Evolutionary conservation across 2,113 vertebrate species (phyloP), one percentile per base, ranked within the genome.

Genomic region (Dermatemys mawii): DNA sequence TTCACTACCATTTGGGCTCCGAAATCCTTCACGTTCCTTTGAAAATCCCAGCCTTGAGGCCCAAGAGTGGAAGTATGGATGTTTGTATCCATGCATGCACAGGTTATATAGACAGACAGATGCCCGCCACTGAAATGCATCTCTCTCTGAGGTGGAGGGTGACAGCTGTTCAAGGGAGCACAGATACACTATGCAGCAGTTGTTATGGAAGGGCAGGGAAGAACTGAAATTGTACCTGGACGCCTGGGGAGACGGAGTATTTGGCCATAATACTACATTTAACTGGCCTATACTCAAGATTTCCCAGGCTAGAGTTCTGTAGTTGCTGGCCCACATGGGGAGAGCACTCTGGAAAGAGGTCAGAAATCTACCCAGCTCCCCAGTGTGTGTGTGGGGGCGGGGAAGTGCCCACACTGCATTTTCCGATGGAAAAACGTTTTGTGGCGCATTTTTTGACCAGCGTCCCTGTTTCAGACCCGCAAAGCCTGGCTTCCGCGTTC

Each of bases 11-110:
- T 29, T 14, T 53, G 27, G n/a, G 22, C 4, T 84, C 27, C 14
- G 11, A 88, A 84, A 90, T 38, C n/a, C 63, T 70, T 70, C 35
- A n/a, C 3, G 17, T 19, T 70, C 6, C 27, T 93, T 78, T 60
- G 19, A 86, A 89, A 81, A 2, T 10, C 16, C 9, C 5, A 87
- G 11, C 41, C 2, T 35, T 0, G 0, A 17, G 7, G 21, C 82
- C 3, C 51, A 78, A 0, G 1, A 5, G 49, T 49, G 46, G 5
- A 46, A 27, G 76, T 17, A 21, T n/a, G 35, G 8, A n/a, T 67
- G 63, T 8, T 35, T 67, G 63, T 21, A n/a, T 8, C 32, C 51
- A 53, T 22, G 51, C 55, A 60, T 13, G 6, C 13, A 35, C 57
- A 60, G 13, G 29, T 32, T 60, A 14, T 3, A 14, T 17, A 7